Base-by-base conservation (phyloP, 2,888 invertebrate species). In the Dryomyza anilis region DNA sequence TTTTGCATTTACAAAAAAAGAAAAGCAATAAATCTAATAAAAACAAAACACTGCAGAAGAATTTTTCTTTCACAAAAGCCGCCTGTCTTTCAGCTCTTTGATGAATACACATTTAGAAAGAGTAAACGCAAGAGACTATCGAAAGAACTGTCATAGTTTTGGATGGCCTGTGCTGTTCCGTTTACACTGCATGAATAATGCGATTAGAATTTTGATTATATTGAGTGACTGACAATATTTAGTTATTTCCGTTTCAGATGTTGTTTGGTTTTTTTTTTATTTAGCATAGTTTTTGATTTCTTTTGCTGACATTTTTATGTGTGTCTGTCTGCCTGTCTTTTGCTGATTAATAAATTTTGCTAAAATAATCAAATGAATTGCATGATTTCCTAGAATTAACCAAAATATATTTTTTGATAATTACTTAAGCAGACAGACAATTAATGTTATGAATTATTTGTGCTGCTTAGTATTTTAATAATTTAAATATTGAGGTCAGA, bases 151-250 rank as follows among this genome's bases (percentile, higher is more conserved):
- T 5, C 33, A n/a, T n/a, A n/a, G n/a, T n/a, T n/a, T n/a, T n/a
- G n/a, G n/a, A n/a, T n/a, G n/a, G n/a, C n/a, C n/a, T n/a, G n/a
- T n/a, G n/a, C n/a, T n/a, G n/a, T n/a, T n/a, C n/a, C n/a, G n/a
- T n/a, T n/a, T n/a, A n/a, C n/a, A n/a, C n/a, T n/a, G 3, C 10
- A 7, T 55, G 55, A 33, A 23, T 55, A 36, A 36, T 36, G 36
- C 36, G 36, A 55, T 55, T 55, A 33, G 23, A 55, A 36, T 55
- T 36, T 23, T 21, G 5, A 55, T 55, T 36, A 36, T n/a, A n/a
- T 25, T 16, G 16, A 16, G n/a, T 43, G 14, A 36, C 39, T 16
- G 16, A 4, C 3, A 39, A 39, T n/a, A 4, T 39, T 43, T 8
- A 6, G n/a, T 43, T 1, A 1, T 16, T 16, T n/a, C 5, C 16